Evolutionary conservation across 1,140 invertebrate genomes (phyloP), one percentile per base, ranked within the genome.

Genomic region (Sinonovacula constricta): DNA sequence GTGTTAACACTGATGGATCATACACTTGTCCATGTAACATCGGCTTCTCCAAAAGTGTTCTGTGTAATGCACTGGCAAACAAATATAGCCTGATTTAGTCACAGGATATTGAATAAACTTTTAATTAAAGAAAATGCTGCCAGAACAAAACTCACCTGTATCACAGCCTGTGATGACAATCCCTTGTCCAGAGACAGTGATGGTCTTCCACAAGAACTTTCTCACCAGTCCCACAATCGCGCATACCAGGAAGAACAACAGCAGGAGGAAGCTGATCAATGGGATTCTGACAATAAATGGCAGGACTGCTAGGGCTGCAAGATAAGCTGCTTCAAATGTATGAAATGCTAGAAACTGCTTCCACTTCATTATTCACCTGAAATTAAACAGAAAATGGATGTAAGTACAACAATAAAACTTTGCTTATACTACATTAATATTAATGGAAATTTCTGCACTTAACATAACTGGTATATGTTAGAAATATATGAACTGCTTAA

Each of bases 91-190:
- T n/a, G n/a, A n/a, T n/a, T n/a, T n/a, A n/a, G n/a, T n/a, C n/a
- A n/a, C n/a, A n/a, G n/a, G n/a, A n/a, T n/a, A n/a, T n/a, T n/a
- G n/a, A n/a, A n/a, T n/a, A n/a, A n/a, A n/a, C n/a, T n/a, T n/a
- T n/a, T n/a, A n/a, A n/a, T n/a, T n/a, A n/a, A n/a, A n/a, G n/a
- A n/a, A n/a, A n/a, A n/a, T n/a, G n/a, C n/a, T n/a, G n/a, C n/a
- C n/a, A n/a, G 22, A 33, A 53, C 15, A 54, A 10, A 4, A n/a
- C 15, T 14, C 66, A 83, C 82, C 82, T 65, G 82, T 78, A 60
- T 83, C 82, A 77, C 82, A 83, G 34, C 82, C 82, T 26, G 82
- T 81, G 1, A 83, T 80, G 26, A 83, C 62, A 10, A 83, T 80
- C 49, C 59, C 60, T 45, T 81, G 69, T 30, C 59, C 60, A 10